Conservation (phyloP, 2,797 vertebrate genomes). For the Meda fulgida region DNA sequence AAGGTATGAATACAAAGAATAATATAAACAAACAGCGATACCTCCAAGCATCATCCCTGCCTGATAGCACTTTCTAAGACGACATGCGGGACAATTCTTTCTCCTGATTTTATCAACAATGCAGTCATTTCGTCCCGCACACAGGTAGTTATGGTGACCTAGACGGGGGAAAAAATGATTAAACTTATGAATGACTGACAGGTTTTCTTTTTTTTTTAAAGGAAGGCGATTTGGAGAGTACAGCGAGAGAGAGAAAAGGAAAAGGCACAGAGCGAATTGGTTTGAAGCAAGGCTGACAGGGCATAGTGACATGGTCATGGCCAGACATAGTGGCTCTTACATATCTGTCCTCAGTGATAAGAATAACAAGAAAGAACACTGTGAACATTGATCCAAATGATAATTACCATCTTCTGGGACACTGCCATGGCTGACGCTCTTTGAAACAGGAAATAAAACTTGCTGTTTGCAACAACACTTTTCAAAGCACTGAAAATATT, state of each 20-base stretch:
- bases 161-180: conserved; percentile 44
- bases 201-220: not conserved
- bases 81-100: conserved; percentile 97
- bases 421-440: conserved; percentile 51
- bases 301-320: conserved; percentile 76
- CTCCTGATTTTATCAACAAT: conserved; percentile 98
- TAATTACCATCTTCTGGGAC: conserved; percentile 68
- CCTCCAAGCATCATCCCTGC: conserved; percentile 99
- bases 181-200: not conserved
- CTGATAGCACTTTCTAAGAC: conserved; percentile 95
- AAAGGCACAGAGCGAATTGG: conserved; percentile 58
- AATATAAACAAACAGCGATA: conserved; percentile 63
- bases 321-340: conserved; percentile 74
- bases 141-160: conserved; percentile 98
- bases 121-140: conserved; percentile 97
- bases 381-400: conserved; percentile 71
- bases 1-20: not conserved
- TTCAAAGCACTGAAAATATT: not conserved
- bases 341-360: conserved; percentile 76
- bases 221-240: not conserved
- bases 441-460: not conserved
- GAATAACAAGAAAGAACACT: conserved; percentile 69
- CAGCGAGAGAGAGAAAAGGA: not conserved
- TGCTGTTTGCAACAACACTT: not conserved
- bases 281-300: conserved; percentile 74